These are phyloP conservation scores for Sarcophaga variegata DNA, from an alignment of 2,888 invertebrate species.

Conservation along the genomic window DNA sequence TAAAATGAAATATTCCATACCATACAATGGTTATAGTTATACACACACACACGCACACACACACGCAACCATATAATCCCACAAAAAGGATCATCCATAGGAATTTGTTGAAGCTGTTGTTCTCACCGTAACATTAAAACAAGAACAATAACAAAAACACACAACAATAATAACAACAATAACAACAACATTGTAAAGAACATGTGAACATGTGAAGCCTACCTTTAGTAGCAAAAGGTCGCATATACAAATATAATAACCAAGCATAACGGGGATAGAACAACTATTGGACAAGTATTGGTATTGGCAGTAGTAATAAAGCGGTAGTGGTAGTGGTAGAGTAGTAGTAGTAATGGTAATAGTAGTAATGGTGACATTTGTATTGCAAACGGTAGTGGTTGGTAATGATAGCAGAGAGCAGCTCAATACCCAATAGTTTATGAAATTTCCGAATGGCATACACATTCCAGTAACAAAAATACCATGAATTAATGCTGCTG, in stretches of 20 bases:
- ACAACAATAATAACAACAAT: background rate
- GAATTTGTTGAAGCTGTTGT: slow-evolving; percentile 39
- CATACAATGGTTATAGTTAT: background rate
- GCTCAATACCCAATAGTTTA: slow-evolving; percentile 66
- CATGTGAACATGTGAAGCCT: slow-evolving; percentile 32
- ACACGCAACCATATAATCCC: background rate
- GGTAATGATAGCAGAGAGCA: slow-evolving; percentile 56
- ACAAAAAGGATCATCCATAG: slow-evolving; percentile 39
- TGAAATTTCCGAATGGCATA: slow-evolving; percentile 68
- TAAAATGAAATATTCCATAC: slow-evolving; percentile 57
- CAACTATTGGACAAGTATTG: background rate
- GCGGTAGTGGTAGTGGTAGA: slow-evolving; percentile 5
- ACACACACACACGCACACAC: background rate
- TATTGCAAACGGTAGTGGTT: slow-evolving; percentile 41
- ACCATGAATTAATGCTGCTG: slow-evolving; percentile 68
- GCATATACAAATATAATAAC: slow-evolving; percentile 1
- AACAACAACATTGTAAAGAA: slow-evolving; percentile 2
- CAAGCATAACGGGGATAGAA: slow-evolving; percentile 27
- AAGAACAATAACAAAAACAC: background rate
- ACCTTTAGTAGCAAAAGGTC: slow-evolving; percentile 37
- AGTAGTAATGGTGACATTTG: slow-evolving; percentile 18
- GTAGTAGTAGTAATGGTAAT: slow-evolving; percentile 1
- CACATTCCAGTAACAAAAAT: slow-evolving; percentile 69
- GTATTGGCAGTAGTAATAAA: slow-evolving; percentile 10
- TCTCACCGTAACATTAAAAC: background rate